Conservation (phyloP, 2,113 vertebrate genomes). For the Zosterops hypoxanthus region DNA sequence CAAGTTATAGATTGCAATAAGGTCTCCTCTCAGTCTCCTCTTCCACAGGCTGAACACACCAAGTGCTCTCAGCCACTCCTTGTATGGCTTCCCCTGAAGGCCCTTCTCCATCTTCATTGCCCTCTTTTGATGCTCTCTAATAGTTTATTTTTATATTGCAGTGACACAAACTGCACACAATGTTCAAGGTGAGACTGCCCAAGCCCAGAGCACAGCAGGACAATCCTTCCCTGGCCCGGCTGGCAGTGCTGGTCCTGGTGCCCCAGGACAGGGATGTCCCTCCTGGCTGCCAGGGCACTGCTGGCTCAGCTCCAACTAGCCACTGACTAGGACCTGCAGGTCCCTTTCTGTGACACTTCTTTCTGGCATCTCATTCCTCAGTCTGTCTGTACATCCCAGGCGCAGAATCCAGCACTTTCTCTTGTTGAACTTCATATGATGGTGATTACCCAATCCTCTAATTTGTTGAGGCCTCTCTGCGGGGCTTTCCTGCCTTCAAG, state of each 20-base stretch:
- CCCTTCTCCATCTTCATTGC: neutral
- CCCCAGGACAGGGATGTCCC: neutral
- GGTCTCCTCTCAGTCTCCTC: neutral
- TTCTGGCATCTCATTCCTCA: neutral
- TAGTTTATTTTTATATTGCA: neutral
- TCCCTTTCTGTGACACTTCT: neutral
- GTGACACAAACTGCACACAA: neutral
- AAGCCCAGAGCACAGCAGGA: neutral
- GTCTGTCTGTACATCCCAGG: neutral
- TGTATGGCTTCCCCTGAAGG: neutral
- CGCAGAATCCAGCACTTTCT: neutral
- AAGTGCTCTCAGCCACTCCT: neutral
- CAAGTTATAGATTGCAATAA: neutral
- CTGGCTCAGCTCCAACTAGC: neutral
- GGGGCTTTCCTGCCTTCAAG: neutral
- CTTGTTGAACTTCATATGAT: neutral
- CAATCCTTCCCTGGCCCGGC: too few relatives aligned
- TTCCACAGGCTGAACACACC: neutral
- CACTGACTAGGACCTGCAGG: neutral
- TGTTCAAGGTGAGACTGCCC: neutral
- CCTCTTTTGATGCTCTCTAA: neutral
- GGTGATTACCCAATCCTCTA: neutral
- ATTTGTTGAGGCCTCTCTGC: neutral
- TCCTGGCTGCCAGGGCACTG: neutral
- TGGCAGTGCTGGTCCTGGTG: neutral